Conservation (phyloP, 2,113 vertebrate genomes). For the Cavia aperea region DNA sequence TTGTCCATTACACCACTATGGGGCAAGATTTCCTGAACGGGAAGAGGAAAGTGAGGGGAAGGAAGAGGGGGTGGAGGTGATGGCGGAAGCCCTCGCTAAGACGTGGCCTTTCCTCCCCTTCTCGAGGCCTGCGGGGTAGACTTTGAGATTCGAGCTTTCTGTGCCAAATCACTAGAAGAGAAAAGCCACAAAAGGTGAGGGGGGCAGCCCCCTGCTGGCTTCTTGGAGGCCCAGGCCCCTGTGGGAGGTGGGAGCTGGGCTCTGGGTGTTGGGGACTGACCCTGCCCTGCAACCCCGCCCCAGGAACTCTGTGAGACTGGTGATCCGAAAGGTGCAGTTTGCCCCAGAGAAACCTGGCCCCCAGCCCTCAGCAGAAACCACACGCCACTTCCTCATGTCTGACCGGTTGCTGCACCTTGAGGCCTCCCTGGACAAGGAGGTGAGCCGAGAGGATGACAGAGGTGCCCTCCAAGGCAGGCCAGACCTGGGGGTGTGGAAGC, state of each 20-base stretch:
- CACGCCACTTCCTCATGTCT: slow-evolving; percentile 90
- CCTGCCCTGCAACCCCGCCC: background rate
- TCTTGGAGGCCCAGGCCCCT: background rate
- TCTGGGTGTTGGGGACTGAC: background rate
- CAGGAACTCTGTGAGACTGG: slow-evolving; percentile 90
- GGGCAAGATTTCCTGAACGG: background rate
- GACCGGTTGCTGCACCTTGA: slow-evolving; percentile 90
- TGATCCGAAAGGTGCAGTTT: slow-evolving; percentile 92
- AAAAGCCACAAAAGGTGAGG: slow-evolving; percentile 92
- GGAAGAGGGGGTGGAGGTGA: background rate
- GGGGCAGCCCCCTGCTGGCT: background rate
- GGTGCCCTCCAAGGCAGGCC: background rate
- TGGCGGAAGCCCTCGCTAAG: slow-evolving; percentile 6
- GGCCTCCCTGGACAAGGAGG: slow-evolving; percentile 91
- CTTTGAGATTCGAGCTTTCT: slow-evolving; percentile 93
- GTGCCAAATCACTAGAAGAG: slow-evolving; percentile 89
- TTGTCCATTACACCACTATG: background rate
- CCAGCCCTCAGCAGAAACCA: slow-evolving; percentile 91
- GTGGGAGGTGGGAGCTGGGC: background rate
- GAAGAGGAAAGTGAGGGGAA: background rate
- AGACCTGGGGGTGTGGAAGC: background rate
- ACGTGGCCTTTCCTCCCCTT: background rate
- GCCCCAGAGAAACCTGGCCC: slow-evolving; percentile 89
- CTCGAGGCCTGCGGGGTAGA: slow-evolving; percentile 89
- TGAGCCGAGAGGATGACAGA: slow-evolving; percentile 43